Evolutionary conservation across 2,888 invertebrate genomes (phyloP).

Genomic region (Enoplolaimus lenunculus): DNA sequence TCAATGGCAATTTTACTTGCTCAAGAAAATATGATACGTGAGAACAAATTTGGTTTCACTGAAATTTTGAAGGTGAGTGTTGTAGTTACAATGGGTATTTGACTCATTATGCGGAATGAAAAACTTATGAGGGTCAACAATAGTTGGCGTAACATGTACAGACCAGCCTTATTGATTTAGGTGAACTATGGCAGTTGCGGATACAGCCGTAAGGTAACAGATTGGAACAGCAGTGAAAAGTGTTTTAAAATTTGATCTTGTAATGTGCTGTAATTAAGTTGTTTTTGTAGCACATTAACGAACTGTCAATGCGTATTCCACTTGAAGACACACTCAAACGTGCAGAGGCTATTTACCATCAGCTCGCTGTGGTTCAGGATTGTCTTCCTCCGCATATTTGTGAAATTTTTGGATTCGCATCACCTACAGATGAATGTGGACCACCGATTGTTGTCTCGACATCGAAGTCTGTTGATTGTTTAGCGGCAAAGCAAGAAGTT

Average conservation of each 20-base stretch:
- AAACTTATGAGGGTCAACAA: conserved; percentile 16
- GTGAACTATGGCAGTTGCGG: no score
- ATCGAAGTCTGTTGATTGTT: not conserved
- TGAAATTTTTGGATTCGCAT: conserved; percentile 28
- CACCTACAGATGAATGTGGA: not conserved
- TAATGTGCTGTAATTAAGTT: no score
- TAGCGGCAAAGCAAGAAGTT: no score
- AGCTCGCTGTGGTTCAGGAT: conserved; percentile 49
- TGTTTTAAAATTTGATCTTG: no score
- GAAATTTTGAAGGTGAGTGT: conserved; percentile 74
- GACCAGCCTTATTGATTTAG: no score
- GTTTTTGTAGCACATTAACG: conserved; percentile 76
- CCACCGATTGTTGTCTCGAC: not conserved
- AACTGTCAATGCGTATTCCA: conserved; percentile 70
- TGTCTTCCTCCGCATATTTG: conserved; percentile 32
- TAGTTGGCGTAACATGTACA: no score
- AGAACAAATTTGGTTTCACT: conserved; percentile 78
- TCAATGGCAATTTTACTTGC: conserved; percentile 80
- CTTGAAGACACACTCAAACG: conserved; percentile 63
- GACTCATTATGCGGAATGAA: not conserved
- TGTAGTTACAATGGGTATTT: no score
- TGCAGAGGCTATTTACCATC: conserved; percentile 81
- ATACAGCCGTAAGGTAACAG: no score
- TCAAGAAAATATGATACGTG: conserved; percentile 71
- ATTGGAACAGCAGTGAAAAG: no score